Percentiles rank a stretch among this genome's conserved stretches.
Evolutionary conservation across 2,888 invertebrate species (phyloP).

Genomic region (Rosalia funebris): DNA sequence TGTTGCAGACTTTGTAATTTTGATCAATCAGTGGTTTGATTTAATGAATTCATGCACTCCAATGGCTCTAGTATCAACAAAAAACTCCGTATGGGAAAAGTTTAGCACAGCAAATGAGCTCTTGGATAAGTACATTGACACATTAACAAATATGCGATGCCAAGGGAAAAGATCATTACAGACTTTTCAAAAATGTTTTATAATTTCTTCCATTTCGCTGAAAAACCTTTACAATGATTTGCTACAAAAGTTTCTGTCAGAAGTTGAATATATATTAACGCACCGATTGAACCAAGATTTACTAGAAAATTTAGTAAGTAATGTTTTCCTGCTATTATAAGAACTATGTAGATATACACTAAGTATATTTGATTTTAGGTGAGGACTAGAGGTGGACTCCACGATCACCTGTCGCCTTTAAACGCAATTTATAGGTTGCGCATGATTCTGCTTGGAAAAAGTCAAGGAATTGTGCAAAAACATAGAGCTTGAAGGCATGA

Average conservation of each 20-base stretch:
- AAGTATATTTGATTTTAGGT: too few species aligned
- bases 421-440: too few species aligned
- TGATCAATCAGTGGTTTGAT: slow-evolving; percentile 50
- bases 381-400: too few species aligned
- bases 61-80: slow-evolving; percentile 26
- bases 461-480: too few species aligned
- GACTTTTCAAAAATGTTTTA: slow-evolving; percentile 41
- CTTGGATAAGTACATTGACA: slow-evolving; percentile 34
- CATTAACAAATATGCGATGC: slow-evolving; percentile 36
- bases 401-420: too few species aligned
- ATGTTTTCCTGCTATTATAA: background rate
- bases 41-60: slow-evolving; percentile 43
- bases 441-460: too few species aligned
- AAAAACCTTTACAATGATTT: slow-evolving; percentile 31
- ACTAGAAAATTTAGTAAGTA: slow-evolving; percentile 29
- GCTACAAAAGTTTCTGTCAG: slow-evolving; percentile 28
- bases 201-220: slow-evolving; percentile 36
- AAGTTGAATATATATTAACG: slow-evolving; percentile 38
- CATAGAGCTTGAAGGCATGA: too few species aligned
- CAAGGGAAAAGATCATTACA: slow-evolving; percentile 35
- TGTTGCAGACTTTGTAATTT: slow-evolving; percentile 44
- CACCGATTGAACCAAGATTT: slow-evolving; percentile 45
- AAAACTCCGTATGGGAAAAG: slow-evolving; percentile 39
- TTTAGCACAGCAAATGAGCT: slow-evolving; percentile 36
- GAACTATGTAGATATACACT: background rate